Conservation (phyloP, 1,140 invertebrate genomes). For the Meloidogyne floridensis region DNA sequence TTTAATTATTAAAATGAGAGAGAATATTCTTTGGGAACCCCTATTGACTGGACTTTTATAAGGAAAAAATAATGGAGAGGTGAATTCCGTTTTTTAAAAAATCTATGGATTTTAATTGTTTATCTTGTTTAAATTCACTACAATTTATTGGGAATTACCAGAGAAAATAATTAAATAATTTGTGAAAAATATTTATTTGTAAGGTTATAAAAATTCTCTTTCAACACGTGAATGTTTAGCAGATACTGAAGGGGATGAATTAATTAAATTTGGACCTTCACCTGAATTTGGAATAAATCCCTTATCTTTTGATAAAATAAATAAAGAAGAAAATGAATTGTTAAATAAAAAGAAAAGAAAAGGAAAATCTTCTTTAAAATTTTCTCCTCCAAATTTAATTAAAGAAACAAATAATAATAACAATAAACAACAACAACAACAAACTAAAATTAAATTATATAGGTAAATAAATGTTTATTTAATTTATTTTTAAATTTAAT, state of each 20-base stretch:
- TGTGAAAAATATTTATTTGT: neutral
- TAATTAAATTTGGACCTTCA: neutral
- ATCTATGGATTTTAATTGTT: neutral
- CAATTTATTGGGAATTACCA: too few species aligned
- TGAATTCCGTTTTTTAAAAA: neutral
- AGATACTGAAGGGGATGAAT: neutral
- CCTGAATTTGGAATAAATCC: neutral
- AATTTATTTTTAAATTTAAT: neutral
- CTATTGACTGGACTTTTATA: too few species aligned
- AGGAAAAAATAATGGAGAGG: too few species aligned
- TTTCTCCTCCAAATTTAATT: neutral
- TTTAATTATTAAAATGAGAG: too few species aligned
- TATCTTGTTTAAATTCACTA: too few species aligned
- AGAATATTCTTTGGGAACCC: too few species aligned
- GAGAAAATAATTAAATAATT: neutral
- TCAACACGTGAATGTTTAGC: conserved; percentile 1
- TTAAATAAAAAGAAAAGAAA: neutral
- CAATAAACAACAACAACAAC: neutral
- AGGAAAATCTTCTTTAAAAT: neutral
- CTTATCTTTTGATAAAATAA: neutral
- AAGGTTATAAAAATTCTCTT: neutral
- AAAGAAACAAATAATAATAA: neutral
- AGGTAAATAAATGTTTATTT: neutral
- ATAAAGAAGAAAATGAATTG: neutral
- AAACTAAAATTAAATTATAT: conserved; percentile 1